Evolutionary conservation across 2,888 invertebrate genomes (phyloP), one percentile per base, ranked within the genome.

Genomic region (Prosapia bicincta): DNA sequence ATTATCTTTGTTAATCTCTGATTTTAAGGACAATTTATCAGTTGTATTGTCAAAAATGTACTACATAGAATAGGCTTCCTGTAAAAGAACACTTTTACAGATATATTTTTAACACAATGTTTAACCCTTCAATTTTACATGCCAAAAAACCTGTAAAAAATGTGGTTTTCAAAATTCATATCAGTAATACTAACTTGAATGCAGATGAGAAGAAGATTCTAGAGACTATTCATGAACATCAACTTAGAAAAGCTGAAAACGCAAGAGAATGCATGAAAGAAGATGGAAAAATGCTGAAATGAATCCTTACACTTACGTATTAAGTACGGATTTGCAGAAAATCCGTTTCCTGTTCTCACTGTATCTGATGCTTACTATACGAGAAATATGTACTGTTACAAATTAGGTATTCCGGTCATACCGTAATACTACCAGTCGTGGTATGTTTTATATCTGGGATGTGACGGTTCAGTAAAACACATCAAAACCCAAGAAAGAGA

Each of bases 391-490:
- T 75, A 71, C 26, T 67, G 71, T 26, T 71, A 75, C 26, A 75
- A 75, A 26, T 67, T 75, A 15, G 75, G 75, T 24, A 32, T 75
- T 38, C 75, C 71, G 43, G 71, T 66, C 26, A 26, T 72, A 26
- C n/a, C n/a, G n/a, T n/a, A n/a, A n/a, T n/a, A 66, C 71, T 38
- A 23, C 67, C 20, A 68, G 71, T 9, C 67, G 68, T 54, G 38
- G n/a, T n/a, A 13, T 13, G 13, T 71, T 75, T 68, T 67, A 75
- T 43, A 43, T 70, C 23, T 75, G 75, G 75, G 75, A 75, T 26
- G 71, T 71, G 26, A 75, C 75, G 20, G 38, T 38, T 2, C 15
- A 15, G 15, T 38, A 38, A 38, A 72, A 72, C 80, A 82, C 78
- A 10, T 74, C 10, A 7, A 43, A n/a, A n/a, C n/a, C 28, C 9